Evolutionary conservation across 2,113 vertebrate genomes (phyloP).

Genomic region (Sus scrofa): DNA sequence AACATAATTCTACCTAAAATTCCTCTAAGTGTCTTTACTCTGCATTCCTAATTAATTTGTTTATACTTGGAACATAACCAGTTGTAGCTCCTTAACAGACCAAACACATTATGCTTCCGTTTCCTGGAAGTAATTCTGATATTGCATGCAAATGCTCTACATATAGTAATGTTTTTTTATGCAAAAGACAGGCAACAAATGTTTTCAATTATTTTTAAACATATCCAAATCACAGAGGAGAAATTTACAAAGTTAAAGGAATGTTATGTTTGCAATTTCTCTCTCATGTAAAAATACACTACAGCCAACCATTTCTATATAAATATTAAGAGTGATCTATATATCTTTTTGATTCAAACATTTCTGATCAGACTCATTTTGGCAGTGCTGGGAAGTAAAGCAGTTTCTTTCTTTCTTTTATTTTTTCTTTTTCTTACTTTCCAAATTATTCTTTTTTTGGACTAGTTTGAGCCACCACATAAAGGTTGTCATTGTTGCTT

Average conservation of each 20-base stretch:
- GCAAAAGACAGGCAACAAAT: not conserved
- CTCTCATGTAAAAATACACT: not conserved
- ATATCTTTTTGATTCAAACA: not conserved
- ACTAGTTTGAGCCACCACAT: not conserved
- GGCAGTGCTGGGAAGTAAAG: not conserved
- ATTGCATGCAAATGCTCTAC: not conserved
- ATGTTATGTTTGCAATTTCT: not conserved
- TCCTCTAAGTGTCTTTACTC: not conserved
- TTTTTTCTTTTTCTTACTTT: not conserved
- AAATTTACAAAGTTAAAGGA: not conserved
- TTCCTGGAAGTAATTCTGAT: not conserved
- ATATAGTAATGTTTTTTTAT: not conserved
- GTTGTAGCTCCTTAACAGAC: not conserved
- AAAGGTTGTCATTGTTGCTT: not conserved
- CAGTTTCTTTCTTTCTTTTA: not conserved
- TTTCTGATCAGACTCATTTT: not conserved
- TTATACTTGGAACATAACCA: not conserved
- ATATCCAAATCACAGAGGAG: not conserved
- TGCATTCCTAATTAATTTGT: not conserved
- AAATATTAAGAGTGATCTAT: not conserved
- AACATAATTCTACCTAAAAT: not conserved
- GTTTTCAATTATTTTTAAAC: not conserved
- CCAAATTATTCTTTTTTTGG: not conserved
- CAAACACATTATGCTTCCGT: not conserved
- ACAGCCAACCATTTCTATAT: not conserved